Conservation (phyloP, 2,888 invertebrate genomes). For the Abscondita cerata region DNA sequence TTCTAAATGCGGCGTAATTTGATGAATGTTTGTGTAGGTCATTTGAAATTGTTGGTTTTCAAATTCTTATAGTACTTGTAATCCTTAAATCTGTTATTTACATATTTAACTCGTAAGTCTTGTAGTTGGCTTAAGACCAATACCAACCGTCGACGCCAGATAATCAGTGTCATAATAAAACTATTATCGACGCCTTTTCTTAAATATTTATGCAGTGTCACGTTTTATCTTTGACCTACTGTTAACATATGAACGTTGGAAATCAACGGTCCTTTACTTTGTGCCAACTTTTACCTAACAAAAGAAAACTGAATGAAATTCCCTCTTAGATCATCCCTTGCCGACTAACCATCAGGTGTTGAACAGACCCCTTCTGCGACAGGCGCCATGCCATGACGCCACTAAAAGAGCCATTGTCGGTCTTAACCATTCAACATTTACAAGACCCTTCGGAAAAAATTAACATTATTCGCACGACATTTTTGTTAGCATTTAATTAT, state of each 20-base stretch:
- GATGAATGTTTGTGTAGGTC: neutral
- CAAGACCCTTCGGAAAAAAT: too few species aligned
- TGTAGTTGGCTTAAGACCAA: constrained; percentile 11
- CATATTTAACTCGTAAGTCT: constrained; percentile 3
- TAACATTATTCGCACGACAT: too few species aligned
- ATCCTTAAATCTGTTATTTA: constrained; percentile 2
- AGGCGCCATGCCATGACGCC: constrained; percentile 37
- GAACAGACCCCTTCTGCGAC: constrained; percentile 34
- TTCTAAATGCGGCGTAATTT: constrained; percentile 15
- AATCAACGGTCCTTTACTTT: neutral
- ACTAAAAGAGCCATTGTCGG: constrained; percentile 27
- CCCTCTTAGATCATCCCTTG: constrained; percentile 15
- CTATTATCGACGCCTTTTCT: constrained; percentile 15
- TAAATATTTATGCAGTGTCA: neutral
- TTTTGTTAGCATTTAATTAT: too few species aligned
- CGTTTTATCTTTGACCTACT: neutral
- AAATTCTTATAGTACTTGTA: neutral
- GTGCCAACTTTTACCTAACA: neutral
- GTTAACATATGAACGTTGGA: neutral
- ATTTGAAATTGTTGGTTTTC: neutral
- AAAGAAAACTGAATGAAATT: constrained; percentile 21
- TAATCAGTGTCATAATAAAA: constrained; percentile 19
- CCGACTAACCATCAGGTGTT: constrained; percentile 29
- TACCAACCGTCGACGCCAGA: constrained; percentile 6
- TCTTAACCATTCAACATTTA: constrained; percentile 14